These are phyloP conservation scores for Magallana gigas DNA, from an alignment of 1,140 invertebrate genomes.

Conservation along the genomic window DNA sequence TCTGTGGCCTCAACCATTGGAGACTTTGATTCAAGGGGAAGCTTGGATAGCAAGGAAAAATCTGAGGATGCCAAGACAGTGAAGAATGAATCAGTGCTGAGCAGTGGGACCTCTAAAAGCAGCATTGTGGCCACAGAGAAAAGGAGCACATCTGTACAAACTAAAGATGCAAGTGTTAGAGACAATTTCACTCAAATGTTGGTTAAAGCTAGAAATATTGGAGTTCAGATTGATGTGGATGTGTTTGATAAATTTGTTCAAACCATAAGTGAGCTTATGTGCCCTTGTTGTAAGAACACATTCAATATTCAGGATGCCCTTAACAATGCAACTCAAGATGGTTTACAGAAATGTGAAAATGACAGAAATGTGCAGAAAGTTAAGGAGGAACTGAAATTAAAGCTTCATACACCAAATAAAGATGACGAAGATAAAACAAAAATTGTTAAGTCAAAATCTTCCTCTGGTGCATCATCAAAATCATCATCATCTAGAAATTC, in stretches of 20 bases:
- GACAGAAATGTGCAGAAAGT: slow-evolving; percentile 21
- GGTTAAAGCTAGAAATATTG: slow-evolving; percentile 15
- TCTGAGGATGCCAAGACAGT: neutral
- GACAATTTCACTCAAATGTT: slow-evolving; percentile 7
- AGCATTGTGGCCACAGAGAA: neutral
- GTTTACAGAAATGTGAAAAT: neutral
- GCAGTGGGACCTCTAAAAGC: neutral
- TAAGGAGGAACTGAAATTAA: slow-evolving; percentile 26
- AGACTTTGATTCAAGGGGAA: slow-evolving; percentile 24
- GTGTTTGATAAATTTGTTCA: neutral
- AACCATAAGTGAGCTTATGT: slow-evolving; percentile 1
- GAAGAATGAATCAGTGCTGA: neutral
- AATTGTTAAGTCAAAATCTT: neutral
- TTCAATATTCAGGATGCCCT: slow-evolving; percentile 9
- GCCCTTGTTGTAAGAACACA: slow-evolving; percentile 5
- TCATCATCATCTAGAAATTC: slow-evolving; percentile 13
- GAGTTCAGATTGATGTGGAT: slow-evolving; percentile 24
- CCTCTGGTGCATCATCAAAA: neutral
- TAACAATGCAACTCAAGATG: neutral
- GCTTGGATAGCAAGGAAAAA: neutral
- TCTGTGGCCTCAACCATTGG: slow-evolving; percentile 12
- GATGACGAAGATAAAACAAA: neutral
- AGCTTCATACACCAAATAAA: neutral
- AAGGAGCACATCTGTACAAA: neutral
- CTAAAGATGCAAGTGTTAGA: neutral